Conservation (phyloP, 1,140 invertebrate genomes). For the Melitaea cinxia region DNA sequence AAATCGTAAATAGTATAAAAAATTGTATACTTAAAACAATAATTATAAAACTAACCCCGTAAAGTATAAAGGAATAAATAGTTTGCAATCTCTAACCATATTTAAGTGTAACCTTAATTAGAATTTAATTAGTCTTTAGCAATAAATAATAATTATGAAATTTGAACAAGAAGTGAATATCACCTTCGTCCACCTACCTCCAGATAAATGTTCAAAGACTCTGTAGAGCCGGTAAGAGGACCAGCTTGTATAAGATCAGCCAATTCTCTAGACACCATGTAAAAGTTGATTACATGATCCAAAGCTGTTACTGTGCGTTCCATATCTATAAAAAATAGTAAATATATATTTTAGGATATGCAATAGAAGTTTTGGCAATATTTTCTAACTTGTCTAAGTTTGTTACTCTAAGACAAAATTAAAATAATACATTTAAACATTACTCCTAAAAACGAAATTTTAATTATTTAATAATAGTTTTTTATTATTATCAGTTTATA, state of each 20-base stretch:
- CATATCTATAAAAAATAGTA: constrained; percentile 83
- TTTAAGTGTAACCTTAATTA: no score
- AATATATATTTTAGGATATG: constrained; percentile 17
- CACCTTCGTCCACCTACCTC: constrained; percentile 60
- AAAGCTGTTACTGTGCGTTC: constrained; percentile 89
- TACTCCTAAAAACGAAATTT: no score
- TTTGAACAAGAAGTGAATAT: not conserved
- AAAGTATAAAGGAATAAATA: no score
- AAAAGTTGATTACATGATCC: constrained; percentile 94
- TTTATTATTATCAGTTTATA: no score
- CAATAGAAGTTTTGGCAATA: constrained; percentile 19
- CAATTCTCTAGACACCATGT: constrained; percentile 93
- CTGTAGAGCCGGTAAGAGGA: constrained; percentile 76
- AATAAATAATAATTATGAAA: constrained; percentile 55
- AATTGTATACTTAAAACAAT: no score
- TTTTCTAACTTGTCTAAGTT: no score
- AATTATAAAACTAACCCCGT: no score
- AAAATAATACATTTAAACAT: no score
- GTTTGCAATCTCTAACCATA: no score
- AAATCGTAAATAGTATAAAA: no score
- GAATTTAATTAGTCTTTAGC: constrained; percentile 10
- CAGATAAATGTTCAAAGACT: constrained; percentile 71
- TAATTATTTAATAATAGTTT: no score
- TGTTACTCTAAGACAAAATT: no score
- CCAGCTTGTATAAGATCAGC: constrained; percentile 90